These are phyloP conservation scores for Clepsis dumicolana DNA, from an alignment of 2,888 invertebrate species.

Conservation along the genomic window DNA sequence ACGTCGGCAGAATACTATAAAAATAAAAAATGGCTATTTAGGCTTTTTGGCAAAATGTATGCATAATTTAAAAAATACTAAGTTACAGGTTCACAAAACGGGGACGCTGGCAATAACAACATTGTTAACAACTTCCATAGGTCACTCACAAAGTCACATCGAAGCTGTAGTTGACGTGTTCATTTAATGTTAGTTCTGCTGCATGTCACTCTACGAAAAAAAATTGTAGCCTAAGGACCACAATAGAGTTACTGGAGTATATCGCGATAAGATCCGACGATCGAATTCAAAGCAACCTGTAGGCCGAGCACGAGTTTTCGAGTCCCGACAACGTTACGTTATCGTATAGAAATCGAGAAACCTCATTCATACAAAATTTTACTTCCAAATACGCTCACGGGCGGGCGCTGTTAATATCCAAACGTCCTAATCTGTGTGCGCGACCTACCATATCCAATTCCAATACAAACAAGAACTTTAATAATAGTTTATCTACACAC, in stretches of 20 bases:
- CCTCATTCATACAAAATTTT: too few species aligned
- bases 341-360: too few species aligned
- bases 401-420: too few species aligned
- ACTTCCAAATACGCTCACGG: too few species aligned
- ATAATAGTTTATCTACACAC: too few species aligned
- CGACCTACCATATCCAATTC: background rate
- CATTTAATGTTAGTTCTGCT: background rate
- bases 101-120: conserved; percentile 12
- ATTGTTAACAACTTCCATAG: conserved; percentile 26
- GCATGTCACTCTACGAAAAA: background rate
- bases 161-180: conserved; percentile 15
- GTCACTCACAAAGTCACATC: conserved; percentile 16
- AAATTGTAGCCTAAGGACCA: background rate
- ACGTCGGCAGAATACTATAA: background rate
- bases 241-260: background rate
- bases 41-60: too few species aligned
- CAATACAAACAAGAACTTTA: background rate
- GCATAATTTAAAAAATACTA: too few species aligned
- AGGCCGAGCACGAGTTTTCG: too few species aligned
- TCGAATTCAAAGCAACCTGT: background rate
- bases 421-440: too few species aligned
- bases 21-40: background rate
- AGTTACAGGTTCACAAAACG: too few species aligned
- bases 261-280: background rate
- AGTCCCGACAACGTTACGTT: too few species aligned